These are phyloP conservation scores for Gallirallus australis DNA, from an alignment of 2,797 vertebrate genomes.

Conservation along the genomic window DNA sequence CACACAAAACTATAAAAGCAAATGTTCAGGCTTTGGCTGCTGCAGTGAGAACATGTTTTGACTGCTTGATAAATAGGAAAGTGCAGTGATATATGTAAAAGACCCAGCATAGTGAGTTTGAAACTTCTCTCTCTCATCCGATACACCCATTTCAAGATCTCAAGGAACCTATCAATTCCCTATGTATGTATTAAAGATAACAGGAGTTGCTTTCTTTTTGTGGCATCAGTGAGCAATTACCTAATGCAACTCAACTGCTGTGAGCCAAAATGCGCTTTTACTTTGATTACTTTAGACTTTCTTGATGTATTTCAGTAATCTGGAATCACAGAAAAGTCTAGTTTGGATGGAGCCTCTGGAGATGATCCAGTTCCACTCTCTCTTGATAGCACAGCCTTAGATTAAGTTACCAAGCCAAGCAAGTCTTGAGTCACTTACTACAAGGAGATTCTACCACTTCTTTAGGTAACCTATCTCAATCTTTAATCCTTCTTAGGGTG, in stretches of 20 bases:
- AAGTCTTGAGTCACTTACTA: neutral
- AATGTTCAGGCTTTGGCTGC: neutral
- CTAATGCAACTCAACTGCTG: slow-evolving; percentile 19
- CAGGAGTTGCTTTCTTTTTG: neutral
- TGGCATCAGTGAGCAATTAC: slow-evolving; percentile 16
- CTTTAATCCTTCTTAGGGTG: neutral
- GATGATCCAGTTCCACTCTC: neutral
- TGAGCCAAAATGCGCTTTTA: slow-evolving; percentile 18
- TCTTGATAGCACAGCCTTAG: neutral
- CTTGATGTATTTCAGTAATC: neutral
- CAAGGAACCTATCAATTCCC: neutral
- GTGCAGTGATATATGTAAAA: neutral
- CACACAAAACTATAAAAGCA: neutral
- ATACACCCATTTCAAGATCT: neutral
- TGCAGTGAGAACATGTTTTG: neutral
- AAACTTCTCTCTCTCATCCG: neutral
- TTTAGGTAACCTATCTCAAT: neutral
- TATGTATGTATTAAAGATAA: neutral
- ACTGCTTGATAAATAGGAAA: neutral
- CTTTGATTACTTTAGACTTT: neutral
- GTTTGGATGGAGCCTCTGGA: neutral
- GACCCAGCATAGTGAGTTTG: neutral
- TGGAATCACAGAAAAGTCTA: neutral
- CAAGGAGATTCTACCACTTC: neutral
- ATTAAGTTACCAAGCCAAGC: neutral